A percentile compares a stretch with the other conserved stretches of the same genome.
Conservation (phyloP, 1,140 invertebrate genomes). For the Pseudomyrmex gracilis region DNA sequence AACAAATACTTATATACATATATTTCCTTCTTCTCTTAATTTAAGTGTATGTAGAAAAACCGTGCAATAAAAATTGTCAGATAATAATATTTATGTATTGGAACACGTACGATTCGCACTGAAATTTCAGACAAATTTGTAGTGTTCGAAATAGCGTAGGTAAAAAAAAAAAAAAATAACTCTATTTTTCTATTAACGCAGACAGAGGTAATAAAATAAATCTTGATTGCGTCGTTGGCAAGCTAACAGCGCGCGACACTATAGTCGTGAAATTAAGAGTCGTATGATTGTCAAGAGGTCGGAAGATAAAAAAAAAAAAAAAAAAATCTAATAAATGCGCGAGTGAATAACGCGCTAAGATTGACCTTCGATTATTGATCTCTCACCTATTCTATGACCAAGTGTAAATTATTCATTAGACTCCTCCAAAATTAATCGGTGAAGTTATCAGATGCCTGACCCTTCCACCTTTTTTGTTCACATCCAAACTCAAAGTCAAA, state of each 20-base stretch:
- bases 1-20: too few species aligned
- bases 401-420: slow-evolving; percentile 70
- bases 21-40: too few species aligned
- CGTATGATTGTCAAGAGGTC: slow-evolving; percentile 43
- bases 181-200: background rate
- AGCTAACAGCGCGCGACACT: background rate
- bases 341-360: slow-evolving; percentile 56
- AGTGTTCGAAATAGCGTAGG: too few species aligned
- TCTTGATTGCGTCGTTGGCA: background rate
- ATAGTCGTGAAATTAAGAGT: slow-evolving; percentile 54
- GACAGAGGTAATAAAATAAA: slow-evolving; percentile 2
- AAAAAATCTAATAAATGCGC: slow-evolving; percentile 59
- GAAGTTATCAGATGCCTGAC: background rate
- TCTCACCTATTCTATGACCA: slow-evolving; percentile 54
- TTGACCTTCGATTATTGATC: slow-evolving; percentile 69
- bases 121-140: too few species aligned
- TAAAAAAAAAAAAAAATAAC: background rate
- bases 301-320: slow-evolving; percentile 22
- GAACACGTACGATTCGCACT: too few species aligned
- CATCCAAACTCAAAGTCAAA: background rate
- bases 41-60: too few species aligned
- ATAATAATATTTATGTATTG: too few species aligned
- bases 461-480: background rate
- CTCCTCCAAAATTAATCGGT: slow-evolving; percentile 58
- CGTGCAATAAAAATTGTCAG: too few species aligned